Evolutionary conservation across 2,113 vertebrate species (phyloP).

Genomic region (Phrynosoma platyrhinos): DNA sequence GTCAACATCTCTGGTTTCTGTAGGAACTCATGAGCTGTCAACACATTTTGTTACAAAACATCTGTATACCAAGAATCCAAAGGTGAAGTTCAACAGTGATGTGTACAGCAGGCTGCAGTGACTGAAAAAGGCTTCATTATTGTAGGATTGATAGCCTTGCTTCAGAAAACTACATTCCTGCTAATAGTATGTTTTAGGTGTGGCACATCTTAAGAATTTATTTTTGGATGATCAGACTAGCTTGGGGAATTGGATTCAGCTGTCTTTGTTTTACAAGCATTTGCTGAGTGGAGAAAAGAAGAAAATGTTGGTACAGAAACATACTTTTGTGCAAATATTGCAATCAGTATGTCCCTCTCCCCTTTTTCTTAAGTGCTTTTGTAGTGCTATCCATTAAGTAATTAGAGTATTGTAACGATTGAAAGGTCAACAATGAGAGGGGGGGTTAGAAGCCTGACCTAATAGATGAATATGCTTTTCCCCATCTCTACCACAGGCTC

Average conservation of each 20-base stretch:
- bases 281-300: not conserved
- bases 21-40: constrained; percentile 52
- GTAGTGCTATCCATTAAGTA: not conserved
- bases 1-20: constrained; percentile 42
- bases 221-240: constrained; percentile 1
- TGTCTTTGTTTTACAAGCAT: constrained; percentile 2
- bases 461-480: not conserved
- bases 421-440: not conserved
- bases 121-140: constrained; percentile 37
- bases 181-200: not conserved
- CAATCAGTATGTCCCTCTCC: not conserved
- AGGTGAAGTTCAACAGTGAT: constrained; percentile 43
- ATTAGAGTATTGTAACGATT: not conserved
- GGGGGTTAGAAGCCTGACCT: not conserved
- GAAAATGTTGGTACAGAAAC: not conserved
- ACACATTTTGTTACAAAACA: constrained; percentile 59
- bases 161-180: not conserved
- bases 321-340: not conserved
- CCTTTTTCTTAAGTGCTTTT: not conserved
- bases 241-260: constrained; percentile 10
- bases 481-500: not conserved
- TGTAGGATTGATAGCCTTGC: constrained; percentile 25
- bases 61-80: constrained; percentile 42
- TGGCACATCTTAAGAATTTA: constrained; percentile 14
- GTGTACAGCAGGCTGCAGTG: constrained; percentile 23